Conservation (phyloP, 1,140 invertebrate species). For the Nephila pilipes region DNA sequence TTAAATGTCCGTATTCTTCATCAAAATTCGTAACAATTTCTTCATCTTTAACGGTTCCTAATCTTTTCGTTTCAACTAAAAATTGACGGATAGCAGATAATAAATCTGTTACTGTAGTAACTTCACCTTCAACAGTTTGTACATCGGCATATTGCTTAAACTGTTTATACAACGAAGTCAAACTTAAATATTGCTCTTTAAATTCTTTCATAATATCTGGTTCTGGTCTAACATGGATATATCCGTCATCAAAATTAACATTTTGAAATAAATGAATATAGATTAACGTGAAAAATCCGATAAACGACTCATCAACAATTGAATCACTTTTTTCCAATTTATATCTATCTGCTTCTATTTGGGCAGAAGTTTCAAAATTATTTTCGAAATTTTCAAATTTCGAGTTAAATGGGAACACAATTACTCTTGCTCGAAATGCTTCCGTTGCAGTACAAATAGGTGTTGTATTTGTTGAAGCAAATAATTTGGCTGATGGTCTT, state of each 20-base stretch:
- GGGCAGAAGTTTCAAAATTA: not conserved
- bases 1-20: slow-evolving; percentile 12
- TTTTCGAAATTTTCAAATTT: not conserved
- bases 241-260: slow-evolving; percentile 17
- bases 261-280: slow-evolving; percentile 56
- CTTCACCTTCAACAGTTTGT: not conserved
- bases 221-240: not conserved
- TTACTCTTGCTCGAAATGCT: slow-evolving; percentile 38
- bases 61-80: slow-evolving; percentile 36
- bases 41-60: not conserved
- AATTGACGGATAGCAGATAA: slow-evolving; percentile 31
- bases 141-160: slow-evolving; percentile 56
- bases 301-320: slow-evolving; percentile 8
- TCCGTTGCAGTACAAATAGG: slow-evolving; percentile 26
- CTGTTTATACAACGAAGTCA: slow-evolving; percentile 11
- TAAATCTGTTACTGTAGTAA: not conserved
- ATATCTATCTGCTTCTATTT: not conserved
- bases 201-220: slow-evolving; percentile 38
- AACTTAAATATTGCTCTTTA: slow-evolving; percentile 48
- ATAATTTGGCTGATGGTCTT: slow-evolving; percentile 40
- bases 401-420: slow-evolving; percentile 25
- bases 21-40: slow-evolving; percentile 24
- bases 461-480: slow-evolving; percentile 44
- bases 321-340: slow-evolving; percentile 6
- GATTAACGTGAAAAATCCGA: slow-evolving; percentile 17